A percentile compares a stretch with the other conserved stretches of the same genome.
Conservation (phyloP, 2,113 vertebrate species). For the Todiramphus saurophagus region DNA sequence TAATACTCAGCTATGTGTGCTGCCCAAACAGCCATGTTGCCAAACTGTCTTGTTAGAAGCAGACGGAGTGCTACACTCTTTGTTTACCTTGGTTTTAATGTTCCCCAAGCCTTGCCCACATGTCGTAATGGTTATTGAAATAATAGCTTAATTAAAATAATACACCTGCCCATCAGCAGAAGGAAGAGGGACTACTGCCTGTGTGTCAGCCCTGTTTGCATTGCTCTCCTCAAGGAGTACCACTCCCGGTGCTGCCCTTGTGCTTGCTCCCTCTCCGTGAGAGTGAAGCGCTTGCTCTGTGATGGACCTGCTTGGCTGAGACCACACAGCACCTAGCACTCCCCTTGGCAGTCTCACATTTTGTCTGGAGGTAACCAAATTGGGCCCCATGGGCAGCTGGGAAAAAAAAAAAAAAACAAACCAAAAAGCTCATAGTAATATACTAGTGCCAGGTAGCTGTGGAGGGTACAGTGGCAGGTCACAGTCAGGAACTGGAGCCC, state of each 20-base stretch:
- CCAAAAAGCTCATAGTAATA: background rate
- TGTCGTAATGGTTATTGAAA: rapidly evolving
- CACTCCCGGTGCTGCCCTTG: background rate
- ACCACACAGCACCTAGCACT: rapidly evolving
- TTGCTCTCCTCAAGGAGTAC: background rate
- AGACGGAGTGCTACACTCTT: background rate
- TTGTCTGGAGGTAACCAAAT: background rate
- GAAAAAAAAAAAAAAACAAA: background rate
- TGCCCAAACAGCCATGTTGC: slow-evolving; percentile 19
- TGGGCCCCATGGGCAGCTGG: background rate
- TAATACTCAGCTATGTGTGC: background rate
- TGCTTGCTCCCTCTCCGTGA: rapidly evolving
- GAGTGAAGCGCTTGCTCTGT: rapidly evolving
- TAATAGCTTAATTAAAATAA: slow-evolving; percentile 33
- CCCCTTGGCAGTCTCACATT: background rate
- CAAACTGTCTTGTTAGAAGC: background rate
- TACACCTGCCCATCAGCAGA: background rate
- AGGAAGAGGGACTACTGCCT: background rate
- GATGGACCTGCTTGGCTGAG: background rate
- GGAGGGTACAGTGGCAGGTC: rapidly evolving
- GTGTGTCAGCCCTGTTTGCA: background rate
- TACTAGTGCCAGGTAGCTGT: rapidly evolving
- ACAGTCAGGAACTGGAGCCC: background rate
- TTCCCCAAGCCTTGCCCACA: background rate
- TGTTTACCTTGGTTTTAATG: slow-evolving; percentile 2